Percentiles rank a stretch among this genome's conserved stretches.
Conservation (phyloP, 2,888 invertebrate species). For the Synergus laeviventris region DNA sequence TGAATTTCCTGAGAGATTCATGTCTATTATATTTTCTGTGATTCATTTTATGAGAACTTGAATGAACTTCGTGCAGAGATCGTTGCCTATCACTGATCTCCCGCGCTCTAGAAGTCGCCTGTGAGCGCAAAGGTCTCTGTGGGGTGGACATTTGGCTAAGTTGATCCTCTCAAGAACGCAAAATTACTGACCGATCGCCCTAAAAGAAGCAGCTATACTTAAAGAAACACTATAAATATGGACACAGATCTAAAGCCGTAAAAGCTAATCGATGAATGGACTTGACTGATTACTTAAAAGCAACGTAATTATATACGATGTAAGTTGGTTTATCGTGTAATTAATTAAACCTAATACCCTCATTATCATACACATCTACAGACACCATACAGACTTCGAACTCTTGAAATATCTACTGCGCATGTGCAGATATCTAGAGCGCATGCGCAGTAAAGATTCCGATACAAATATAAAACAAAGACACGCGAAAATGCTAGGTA, state of each 20-base stretch:
- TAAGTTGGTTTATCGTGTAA: slow-evolving; percentile 58
- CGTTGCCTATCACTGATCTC: slow-evolving; percentile 63
- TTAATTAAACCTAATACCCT: slow-evolving; percentile 54
- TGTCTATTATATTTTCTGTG: background rate
- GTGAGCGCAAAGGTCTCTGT: slow-evolving; percentile 8
- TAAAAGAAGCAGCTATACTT: slow-evolving; percentile 60
- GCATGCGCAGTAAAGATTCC: background rate
- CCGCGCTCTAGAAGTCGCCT: slow-evolving; percentile 37
- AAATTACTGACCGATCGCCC: slow-evolving; percentile 13
- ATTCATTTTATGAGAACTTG: background rate
- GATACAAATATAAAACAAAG: slow-evolving; percentile 36
- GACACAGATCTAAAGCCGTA: slow-evolving; percentile 52
- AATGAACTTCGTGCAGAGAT: slow-evolving; percentile 51
- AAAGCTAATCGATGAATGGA: slow-evolving; percentile 57
- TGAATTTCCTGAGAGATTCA: background rate
- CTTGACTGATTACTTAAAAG: slow-evolving; percentile 69
- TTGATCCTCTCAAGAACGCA: slow-evolving; percentile 55
- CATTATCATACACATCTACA: slow-evolving; percentile 46
- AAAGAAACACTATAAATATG: slow-evolving; percentile 54
- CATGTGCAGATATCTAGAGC: background rate
- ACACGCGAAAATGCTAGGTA: slow-evolving; percentile 56
- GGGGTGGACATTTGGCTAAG: slow-evolving; percentile 8
- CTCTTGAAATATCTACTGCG: slow-evolving; percentile 15
- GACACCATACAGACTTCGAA: slow-evolving; percentile 53
- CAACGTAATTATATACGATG: slow-evolving; percentile 51